Percentiles rank a stretch among this genome's conserved stretches.
These are phyloP conservation scores for Cyprinodon tularosa DNA, from an alignment of 2,113 vertebrate genomes.

Conservation along the genomic window DNA sequence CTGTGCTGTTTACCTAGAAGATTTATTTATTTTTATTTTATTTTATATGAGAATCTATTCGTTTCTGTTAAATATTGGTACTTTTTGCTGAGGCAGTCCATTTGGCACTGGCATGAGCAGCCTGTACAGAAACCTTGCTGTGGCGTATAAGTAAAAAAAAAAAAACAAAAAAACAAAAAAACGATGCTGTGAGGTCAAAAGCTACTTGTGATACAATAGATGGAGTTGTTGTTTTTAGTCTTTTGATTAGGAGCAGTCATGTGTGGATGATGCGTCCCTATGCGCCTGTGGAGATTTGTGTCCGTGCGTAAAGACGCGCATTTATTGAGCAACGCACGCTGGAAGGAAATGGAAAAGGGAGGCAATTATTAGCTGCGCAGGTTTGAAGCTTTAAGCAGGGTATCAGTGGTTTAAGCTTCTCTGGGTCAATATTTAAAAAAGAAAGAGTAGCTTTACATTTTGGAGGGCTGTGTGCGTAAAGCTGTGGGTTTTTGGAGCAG, in stretches of 20 bases:
- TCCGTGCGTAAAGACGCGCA: conserved; percentile 36
- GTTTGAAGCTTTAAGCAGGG: conserved; percentile 70
- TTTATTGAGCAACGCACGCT: conserved; percentile 46
- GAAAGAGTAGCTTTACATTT: conserved; percentile 54
- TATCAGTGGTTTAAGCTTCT: conserved; percentile 69
- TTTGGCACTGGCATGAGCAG: conserved; percentile 33
- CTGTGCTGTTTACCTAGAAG: conserved; percentile 12
- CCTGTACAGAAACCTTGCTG: conserved; percentile 63
- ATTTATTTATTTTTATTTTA: conserved; percentile 6
- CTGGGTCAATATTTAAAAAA: conserved; percentile 74
- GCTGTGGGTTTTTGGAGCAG: conserved; percentile 67
- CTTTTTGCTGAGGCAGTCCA: conserved; percentile 31
- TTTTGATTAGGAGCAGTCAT: conserved; percentile 76
- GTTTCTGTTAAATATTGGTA: conserved; percentile 11
- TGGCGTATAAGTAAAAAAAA: conserved; percentile 59
- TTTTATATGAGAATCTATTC: conserved; percentile 1
- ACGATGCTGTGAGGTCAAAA: conserved; percentile 77
- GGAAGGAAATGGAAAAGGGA: conserved; percentile 30
- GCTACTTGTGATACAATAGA: conserved; percentile 75
- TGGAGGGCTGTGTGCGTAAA: conserved; percentile 66
- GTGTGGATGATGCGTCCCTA: conserved; percentile 68
- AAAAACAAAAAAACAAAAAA: not conserved
- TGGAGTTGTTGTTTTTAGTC: conserved; percentile 77
- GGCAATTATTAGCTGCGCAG: conserved; percentile 72
- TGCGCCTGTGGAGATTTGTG: conserved; percentile 29